Evolutionary conservation across 2,113 vertebrate species (phyloP), one percentile per base, ranked within the genome.

Genomic region (Gallinago media): DNA sequence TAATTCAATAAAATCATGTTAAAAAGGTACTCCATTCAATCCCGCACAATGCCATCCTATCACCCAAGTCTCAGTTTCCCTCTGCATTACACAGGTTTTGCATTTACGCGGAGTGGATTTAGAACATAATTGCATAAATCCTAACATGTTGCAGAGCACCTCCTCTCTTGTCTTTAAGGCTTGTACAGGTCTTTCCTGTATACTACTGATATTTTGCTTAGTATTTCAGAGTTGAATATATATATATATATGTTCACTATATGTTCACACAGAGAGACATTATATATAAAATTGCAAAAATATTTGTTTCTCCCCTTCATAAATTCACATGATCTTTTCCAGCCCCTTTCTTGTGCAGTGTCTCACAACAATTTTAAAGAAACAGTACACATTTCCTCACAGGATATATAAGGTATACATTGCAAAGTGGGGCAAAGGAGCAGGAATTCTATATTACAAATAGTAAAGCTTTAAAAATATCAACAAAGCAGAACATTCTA

Each of bases 401-500:
- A 95, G 93, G 89, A 96, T 96, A 96, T 92, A 83, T 50, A 94
- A 92, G 81, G 72, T 95, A 96, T 80, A 97, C 94, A 95, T 49
- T 86, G 73, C 25, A 58, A 97, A 96, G 52, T 26, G 20, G 82
- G 79, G 89, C 68, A 95, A 91, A 94, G 79, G 79, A 86, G 90
- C 94, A 94, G 96, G 96, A 94, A 95, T 97, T 95, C 96, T 94
- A 95, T 96, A 96, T 87, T 88, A 80, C 94, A 96, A 95, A 95
- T 94, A 95, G 82, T 95, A 96, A 95, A 95, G 95, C 90, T 96
- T 97, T 94, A 96, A 96, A 97, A 96, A 96, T 89, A 96, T 85
- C 95, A 92, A 78, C 92, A 96, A 97, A 97, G 92, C 47, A 66
- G 74, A 97, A 95, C 93, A 75, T 85, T 92, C 84, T 80, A 93